A percentile compares a stretch with the other conserved stretches of the same genome.
These are phyloP conservation scores for Ceyx cyanopectus DNA, from an alignment of 2,113 vertebrate species.

Conservation along the genomic window DNA sequence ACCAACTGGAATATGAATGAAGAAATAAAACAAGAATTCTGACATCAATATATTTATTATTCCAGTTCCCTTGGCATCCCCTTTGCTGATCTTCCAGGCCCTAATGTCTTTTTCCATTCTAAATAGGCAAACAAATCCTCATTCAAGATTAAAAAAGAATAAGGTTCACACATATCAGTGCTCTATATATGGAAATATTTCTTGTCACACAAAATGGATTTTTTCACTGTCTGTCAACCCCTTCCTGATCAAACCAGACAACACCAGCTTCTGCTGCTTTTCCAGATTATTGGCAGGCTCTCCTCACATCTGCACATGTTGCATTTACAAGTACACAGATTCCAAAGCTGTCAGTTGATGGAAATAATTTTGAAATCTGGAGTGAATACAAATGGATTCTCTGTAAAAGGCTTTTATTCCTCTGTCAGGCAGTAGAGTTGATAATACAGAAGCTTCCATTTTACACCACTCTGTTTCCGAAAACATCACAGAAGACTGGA, in stretches of 20 bases:
- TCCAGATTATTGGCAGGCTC: slow-evolving; percentile 40
- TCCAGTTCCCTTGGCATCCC: neutral
- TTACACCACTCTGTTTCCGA: slow-evolving; percentile 20
- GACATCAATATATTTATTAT: neutral
- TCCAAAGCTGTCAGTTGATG: slow-evolving; percentile 61
- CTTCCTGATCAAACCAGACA: slow-evolving; percentile 57
- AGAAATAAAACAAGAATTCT: slow-evolving; percentile 17
- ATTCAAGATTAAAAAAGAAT: slow-evolving; percentile 13
- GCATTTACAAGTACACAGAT: slow-evolving; percentile 45
- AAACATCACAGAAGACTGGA: slow-evolving; percentile 26
- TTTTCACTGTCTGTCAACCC: slow-evolving; percentile 45
- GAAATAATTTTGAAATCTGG: slow-evolving; percentile 67
- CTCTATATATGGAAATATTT: slow-evolving; percentile 48
- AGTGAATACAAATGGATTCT: slow-evolving; percentile 53
- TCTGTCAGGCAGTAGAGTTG: neutral
- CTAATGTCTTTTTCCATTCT: slow-evolving; percentile 1
- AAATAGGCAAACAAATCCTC: slow-evolving; percentile 1
- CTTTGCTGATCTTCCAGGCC: neutral
- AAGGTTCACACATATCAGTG: slow-evolving; percentile 2
- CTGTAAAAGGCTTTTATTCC: slow-evolving; percentile 61
- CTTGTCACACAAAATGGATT: slow-evolving; percentile 49
- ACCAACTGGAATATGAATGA: slow-evolving; percentile 21
- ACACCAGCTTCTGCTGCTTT: slow-evolving; percentile 43
- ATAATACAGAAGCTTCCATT: slow-evolving; percentile 59
- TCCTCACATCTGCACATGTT: slow-evolving; percentile 49